Conservation (phyloP, 2,797 vertebrate species). For the Xerus rutilus region DNA sequence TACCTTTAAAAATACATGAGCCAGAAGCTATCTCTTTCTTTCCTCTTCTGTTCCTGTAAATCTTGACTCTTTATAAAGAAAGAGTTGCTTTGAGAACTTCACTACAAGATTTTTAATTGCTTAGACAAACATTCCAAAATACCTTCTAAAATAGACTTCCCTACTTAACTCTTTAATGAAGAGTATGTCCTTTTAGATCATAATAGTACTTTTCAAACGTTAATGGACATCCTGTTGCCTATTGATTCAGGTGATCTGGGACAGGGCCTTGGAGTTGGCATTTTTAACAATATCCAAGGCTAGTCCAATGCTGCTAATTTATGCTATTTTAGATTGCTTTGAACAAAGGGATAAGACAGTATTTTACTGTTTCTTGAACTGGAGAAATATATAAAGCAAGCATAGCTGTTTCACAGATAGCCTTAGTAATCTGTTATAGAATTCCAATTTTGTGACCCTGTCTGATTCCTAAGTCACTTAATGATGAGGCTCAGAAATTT, state of each 20-base stretch:
- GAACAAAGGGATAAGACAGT: neutral
- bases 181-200: neutral
- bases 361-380: neutral
- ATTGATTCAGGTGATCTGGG: neutral
- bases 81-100: neutral
- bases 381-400: neutral
- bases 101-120: neutral
- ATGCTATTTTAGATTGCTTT: neutral
- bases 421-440: neutral
- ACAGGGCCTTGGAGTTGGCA: neutral
- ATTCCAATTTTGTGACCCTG: neutral
- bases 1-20: neutral
- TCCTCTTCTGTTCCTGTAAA: neutral
- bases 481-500: neutral
- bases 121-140: neutral
- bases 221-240: neutral
- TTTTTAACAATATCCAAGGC: neutral
- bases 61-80: neutral
- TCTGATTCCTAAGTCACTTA: neutral
- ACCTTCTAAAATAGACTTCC: neutral
- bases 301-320: neutral
- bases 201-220: neutral
- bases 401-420: neutral
- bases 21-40: neutral
- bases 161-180: neutral